A percentile compares a stretch with the other conserved stretches of the same genome.
These are phyloP conservation scores for Orthosia gothica DNA, from an alignment of 2,888 invertebrate genomes.

Conservation along the genomic window DNA sequence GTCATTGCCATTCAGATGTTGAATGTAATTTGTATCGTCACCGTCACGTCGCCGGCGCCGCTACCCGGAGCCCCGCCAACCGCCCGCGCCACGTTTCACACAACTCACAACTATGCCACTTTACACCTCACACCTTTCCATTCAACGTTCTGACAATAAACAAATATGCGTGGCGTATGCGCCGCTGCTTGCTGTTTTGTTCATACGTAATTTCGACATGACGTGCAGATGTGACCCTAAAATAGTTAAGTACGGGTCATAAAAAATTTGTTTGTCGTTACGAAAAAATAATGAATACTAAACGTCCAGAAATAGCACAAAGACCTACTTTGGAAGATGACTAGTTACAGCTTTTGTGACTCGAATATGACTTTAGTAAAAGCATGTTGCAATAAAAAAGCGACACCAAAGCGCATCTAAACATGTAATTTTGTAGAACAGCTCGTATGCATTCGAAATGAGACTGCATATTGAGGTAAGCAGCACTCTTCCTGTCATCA, in stretches of 20 bases:
- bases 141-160: constrained; percentile 64
- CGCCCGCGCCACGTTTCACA: constrained; percentile 64
- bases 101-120: constrained; percentile 59
- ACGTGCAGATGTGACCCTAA: constrained; percentile 43
- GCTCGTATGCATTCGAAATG: constrained; percentile 37
- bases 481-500: constrained; percentile 49
- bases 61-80: constrained; percentile 68
- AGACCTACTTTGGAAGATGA: constrained; percentile 6
- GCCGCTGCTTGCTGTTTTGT: constrained; percentile 53
- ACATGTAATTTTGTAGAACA: constrained; percentile 41
- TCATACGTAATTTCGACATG: constrained; percentile 51
- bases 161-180: constrained; percentile 61
- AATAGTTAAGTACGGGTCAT: constrained; percentile 29
- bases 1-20: constrained; percentile 79
- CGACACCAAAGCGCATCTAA: constrained; percentile 34
- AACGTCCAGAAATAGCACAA: constrained; percentile 19
- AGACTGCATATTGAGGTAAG: constrained; percentile 38
- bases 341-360: constrained; percentile 8
- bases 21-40: constrained; percentile 80
- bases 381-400: constrained; percentile 39
- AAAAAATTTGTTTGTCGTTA: constrained; percentile 33
- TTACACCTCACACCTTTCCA: constrained; percentile 71
- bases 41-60: constrained; percentile 64
- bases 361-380: constrained; percentile 20
- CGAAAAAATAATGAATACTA: constrained; percentile 10